phyloP scores from a whole-genome alignment of 2,113 vertebrate species.

The Callospermophilus lateralis region DNA sequence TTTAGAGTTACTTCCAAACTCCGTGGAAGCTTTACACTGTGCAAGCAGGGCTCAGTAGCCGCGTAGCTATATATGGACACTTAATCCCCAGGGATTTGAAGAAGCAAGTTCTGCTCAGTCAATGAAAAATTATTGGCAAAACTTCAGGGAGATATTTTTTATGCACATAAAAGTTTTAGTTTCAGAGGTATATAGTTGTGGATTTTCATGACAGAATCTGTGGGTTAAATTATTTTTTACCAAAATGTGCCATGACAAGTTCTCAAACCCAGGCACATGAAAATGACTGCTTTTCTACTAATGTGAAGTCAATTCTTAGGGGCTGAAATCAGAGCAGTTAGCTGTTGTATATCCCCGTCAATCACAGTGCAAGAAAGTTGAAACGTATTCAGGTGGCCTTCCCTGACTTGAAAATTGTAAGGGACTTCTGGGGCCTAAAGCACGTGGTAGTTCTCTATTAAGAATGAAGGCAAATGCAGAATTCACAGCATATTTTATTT shows the following conservation, averaged over 20 bases:
- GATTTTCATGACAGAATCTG: conserved; percentile 18
- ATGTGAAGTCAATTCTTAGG: background rate
- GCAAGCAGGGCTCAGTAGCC: conserved; percentile 16
- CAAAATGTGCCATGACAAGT: background rate
- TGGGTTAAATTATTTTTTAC: conserved; percentile 36
- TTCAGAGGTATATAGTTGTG: background rate
- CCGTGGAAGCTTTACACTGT: conserved; percentile 57
- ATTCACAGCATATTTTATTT: conserved; percentile 9
- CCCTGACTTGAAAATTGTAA: background rate
- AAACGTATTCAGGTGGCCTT: background rate
- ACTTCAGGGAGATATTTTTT: background rate
- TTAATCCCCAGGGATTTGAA: conserved; percentile 45
- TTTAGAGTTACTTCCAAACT: background rate
- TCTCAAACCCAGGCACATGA: background rate
- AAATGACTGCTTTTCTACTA: background rate
- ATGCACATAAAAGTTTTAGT: conserved; percentile 13
- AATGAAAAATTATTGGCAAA: conserved; percentile 29
- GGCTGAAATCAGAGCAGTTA: background rate
- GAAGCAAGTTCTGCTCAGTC: background rate
- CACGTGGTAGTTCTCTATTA: background rate
- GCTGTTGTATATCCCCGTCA: background rate
- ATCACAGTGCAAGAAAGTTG: background rate
- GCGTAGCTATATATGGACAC: background rate
- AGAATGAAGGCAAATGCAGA: background rate
- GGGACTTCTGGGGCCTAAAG: no score